Evolutionary conservation across 2,888 invertebrate species (phyloP), one percentile per base, ranked within the genome.

Genomic region (Synanthedon tipuliformis): DNA sequence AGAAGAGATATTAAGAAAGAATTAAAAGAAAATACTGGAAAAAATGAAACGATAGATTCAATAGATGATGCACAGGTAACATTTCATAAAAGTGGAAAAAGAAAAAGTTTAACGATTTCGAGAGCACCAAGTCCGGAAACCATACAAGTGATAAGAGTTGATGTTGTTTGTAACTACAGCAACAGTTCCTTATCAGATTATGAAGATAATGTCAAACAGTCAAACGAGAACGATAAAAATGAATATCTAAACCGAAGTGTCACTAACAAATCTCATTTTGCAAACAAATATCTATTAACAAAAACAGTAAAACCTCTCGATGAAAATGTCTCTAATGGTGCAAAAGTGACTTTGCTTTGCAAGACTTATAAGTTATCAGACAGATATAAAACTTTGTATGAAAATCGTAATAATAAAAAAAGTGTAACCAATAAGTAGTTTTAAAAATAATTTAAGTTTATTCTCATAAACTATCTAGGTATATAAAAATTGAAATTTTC

Each of bases 81-180:
- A 48, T 85, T 69, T 63, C 67, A 73, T 52, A 83, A 75, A 52
- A 61, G 67, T 52, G 82, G 79, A 0, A 81, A 78, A 60, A 69
- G 84, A 55, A 86, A 84, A 69, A 83, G 85, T 59, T 67, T 88
- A 0, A 88, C 85, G 0, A 82, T 87, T 58, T 85, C 88, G 0
- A 73, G 85, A 50, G 66, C 78, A 10, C 81, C 79, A 57, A 87
- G 84, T 57, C 88, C 88, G 7, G 86, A 87, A 56, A 86, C 87
- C 1, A 73, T 86, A 10, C 87, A 88, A 67, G 78, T 88, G 2
- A 88, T 88, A 18, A 71, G 88, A 64, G 88, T 88, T 0, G 88
- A 88, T 56, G 86, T 88, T 7, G 81, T 88, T 10, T 80, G 84
- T 56, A 81, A 82, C 59, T 69, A 75, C 56, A 72, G 66, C 51